Conservation (phyloP, 2,797 vertebrate genomes). For the Sparus aurata region DNA sequence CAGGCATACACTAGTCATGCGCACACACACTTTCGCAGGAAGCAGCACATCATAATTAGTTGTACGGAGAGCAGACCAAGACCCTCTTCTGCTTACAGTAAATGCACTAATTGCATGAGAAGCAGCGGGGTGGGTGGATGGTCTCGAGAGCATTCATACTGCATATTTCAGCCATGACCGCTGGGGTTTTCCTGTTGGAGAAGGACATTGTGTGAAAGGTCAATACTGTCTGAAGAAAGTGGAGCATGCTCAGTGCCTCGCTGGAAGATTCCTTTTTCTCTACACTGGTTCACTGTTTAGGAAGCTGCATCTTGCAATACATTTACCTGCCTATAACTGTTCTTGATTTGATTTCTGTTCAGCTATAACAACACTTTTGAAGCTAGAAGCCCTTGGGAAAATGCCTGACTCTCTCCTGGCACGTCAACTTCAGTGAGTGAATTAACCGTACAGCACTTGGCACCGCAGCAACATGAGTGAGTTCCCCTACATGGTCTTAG, state of each 20-base stretch:
- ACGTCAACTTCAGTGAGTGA: slow-evolving; percentile 10
- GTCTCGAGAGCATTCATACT: background rate
- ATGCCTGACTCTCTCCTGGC: background rate
- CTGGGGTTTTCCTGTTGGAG: slow-evolving; percentile 11
- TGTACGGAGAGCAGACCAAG: background rate
- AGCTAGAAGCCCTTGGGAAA: slow-evolving; percentile 5
- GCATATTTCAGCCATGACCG: slow-evolving; percentile 21
- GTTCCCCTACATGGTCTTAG: slow-evolving; percentile 7
- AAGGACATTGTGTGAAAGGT: slow-evolving; percentile 27
- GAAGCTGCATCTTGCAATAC: background rate
- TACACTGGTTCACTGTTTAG: background rate
- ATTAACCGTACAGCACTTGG: slow-evolving; percentile 34
- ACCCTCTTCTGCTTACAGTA: background rate
- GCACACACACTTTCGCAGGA: slow-evolving; percentile 2
- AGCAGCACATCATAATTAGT: slow-evolving; percentile 29
- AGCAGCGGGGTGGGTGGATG: background rate
- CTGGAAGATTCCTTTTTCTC: background rate
- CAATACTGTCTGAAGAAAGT: slow-evolving; percentile 20
- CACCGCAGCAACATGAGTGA: background rate
- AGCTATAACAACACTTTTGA: slow-evolving; percentile 10
- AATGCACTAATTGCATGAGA: slow-evolving; percentile 42
- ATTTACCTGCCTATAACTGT: background rate
- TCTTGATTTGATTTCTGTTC: slow-evolving; percentile 16
- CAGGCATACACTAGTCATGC: background rate
- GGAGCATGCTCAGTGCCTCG: slow-evolving; percentile 11